Percentiles rank a stretch among this genome's conserved stretches.
These are phyloP conservation scores for Pollenia labialis DNA, from an alignment of 2,888 invertebrate species.

Conservation along the genomic window DNA sequence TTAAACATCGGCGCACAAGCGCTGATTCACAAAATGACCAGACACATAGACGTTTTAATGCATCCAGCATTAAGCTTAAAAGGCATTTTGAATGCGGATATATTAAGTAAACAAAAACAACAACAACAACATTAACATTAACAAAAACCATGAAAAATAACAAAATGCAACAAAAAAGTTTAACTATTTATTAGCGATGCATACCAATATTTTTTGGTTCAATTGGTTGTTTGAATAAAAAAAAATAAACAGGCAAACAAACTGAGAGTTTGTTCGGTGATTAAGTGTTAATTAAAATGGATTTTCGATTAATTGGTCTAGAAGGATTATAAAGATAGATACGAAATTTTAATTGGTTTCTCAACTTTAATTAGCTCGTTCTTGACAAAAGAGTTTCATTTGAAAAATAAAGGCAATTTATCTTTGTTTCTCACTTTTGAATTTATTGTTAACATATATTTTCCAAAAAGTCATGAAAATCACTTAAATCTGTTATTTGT, in stretches of 20 bases:
- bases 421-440: too few species aligned
- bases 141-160: conserved; percentile 19
- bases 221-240: conserved; percentile 31
- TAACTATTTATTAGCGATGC: conserved; percentile 57
- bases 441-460: too few species aligned
- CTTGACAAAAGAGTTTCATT: too few species aligned
- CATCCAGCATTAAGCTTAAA: conserved; percentile 68
- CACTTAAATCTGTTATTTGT: too few species aligned
- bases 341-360: conserved; percentile 15
- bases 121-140: conserved; percentile 19
- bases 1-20: conserved; percentile 39
- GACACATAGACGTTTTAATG: conserved; percentile 72
- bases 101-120: conserved; percentile 37
- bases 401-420: too few species aligned
- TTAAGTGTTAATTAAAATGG: conserved; percentile 57
- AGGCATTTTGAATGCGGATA: conserved; percentile 72
- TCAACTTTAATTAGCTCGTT: neutral
- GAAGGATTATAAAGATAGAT: conserved; percentile 40
- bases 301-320: conserved; percentile 48
- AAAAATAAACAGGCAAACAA: neutral
- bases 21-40: conserved; percentile 65
- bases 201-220: conserved; percentile 47
- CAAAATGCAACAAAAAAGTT: conserved; percentile 21
- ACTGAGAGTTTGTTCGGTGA: conserved; percentile 18
- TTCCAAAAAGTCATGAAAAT: too few species aligned